Base-by-base conservation (phyloP, 2,113 vertebrate genomes). In the Propithecus coquereli region DNA sequence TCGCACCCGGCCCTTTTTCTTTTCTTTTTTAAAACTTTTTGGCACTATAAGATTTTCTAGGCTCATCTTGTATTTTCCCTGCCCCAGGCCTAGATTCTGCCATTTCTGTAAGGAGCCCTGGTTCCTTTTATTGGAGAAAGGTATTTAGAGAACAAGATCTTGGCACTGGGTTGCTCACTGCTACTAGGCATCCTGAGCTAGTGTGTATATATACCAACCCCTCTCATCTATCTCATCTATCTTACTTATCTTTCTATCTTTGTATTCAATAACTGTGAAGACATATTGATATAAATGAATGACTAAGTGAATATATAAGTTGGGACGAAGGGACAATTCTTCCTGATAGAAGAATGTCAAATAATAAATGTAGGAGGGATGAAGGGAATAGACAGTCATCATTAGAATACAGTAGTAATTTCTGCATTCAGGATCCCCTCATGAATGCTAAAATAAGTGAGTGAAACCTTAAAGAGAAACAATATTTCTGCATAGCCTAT, bases 121-220 rank as follows among this genome's bases (percentile, higher is more conserved):
- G 27, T 40, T 17, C 54, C 80, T 84, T 84, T 52, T 32, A 50
- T 9, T 25, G n/a, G 30, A 86, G 37, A 43, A 65, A 57, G 45
- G 37, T n/a, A 6, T 25, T 73, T 43, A 74, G 81, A 34, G 57
- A 43, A 76, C 20, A 34, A 74, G 43, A 25, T 23, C 30, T 32
- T 23, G n/a, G n/a, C 20, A 12, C 45, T 27, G 40, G 7, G 5
- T 34, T 18, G 20, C 45, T 54, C 18, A 1, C 13, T n/a, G 45
- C 54, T n/a, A 1, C 27, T 9, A 27, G 84, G 77, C 27, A 59
- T 74, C 45, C 12, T 17, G 63, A 50, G 63, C 74, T 8, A 1
- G 43, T 8, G 18, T 20, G 34, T 6, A 0, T 50, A 9, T 8
- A 1, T 18, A 18, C 7, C 1, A 2, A 13, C 34, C 65, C 30